Conservation (phyloP, 1,140 invertebrate genomes). For the Colletes latitarsis region DNA sequence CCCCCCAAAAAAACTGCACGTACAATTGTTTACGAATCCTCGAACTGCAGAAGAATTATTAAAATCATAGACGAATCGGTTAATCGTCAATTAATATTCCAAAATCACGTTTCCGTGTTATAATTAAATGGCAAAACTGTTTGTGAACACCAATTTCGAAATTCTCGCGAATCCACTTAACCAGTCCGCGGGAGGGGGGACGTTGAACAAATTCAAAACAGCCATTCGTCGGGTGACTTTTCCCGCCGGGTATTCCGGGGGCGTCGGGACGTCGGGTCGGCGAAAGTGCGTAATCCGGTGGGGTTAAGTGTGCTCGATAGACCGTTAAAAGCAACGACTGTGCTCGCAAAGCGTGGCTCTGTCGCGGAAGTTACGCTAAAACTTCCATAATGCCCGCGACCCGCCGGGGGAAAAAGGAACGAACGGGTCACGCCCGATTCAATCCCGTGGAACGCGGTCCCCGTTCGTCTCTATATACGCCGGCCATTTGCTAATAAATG, state of each 20-base stretch:
- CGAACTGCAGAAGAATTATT: no score
- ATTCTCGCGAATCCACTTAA: not conserved
- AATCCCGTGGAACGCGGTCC: constrained; percentile 1
- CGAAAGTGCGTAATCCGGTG: constrained; percentile 39
- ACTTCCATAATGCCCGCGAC: constrained; percentile 28
- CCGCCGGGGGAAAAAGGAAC: not conserved
- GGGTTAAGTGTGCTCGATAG: constrained; percentile 51
- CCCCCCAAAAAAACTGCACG: no score
- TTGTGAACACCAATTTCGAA: not conserved
- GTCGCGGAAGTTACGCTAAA: constrained; percentile 22
- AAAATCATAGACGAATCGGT: no score
- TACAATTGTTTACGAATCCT: no score
- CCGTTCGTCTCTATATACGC: constrained; percentile 7
- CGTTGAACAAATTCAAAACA: not conserved
- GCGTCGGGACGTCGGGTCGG: not conserved
- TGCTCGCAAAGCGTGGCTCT: constrained; percentile 49
- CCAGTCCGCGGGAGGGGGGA: not conserved
- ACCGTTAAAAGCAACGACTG: constrained; percentile 55
- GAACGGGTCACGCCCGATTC: not conserved
- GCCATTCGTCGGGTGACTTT: constrained; percentile 1
- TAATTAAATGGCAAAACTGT: not conserved
- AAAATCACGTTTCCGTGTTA: not conserved
- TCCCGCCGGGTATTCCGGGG: not conserved
- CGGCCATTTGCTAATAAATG: constrained; percentile 52
- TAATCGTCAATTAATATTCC: no score